Percentiles rank a stretch among this genome's conserved stretches.
Conservation (phyloP, 2,888 invertebrate genomes). For the Campaea margaritaria region DNA sequence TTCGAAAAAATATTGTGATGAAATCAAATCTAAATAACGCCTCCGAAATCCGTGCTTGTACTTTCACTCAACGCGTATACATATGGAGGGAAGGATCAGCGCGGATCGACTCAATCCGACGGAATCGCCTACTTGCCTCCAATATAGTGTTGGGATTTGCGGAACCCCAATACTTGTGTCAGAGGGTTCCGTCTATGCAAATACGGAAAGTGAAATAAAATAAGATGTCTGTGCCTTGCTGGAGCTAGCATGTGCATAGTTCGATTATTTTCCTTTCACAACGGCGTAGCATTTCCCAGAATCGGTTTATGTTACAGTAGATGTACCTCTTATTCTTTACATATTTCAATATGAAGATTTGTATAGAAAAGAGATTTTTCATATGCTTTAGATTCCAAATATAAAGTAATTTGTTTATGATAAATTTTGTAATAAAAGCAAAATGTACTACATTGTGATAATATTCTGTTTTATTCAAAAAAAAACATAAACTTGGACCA, state of each 20-base stretch:
- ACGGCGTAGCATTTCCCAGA: slow-evolving; percentile 7
- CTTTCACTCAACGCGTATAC: neutral
- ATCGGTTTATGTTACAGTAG: slow-evolving; percentile 4
- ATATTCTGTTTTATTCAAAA: too few relatives aligned
- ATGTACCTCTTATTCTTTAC: too few relatives aligned
- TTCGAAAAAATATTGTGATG: too few relatives aligned
- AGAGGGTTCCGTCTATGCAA: slow-evolving; percentile 39
- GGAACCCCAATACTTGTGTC: slow-evolving; percentile 34
- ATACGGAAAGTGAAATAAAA: slow-evolving; percentile 36
- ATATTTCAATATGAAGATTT: neutral
- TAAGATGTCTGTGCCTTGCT: slow-evolving; percentile 18
- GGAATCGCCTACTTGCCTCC: slow-evolving; percentile 38
- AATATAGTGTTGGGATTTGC: slow-evolving; percentile 39
- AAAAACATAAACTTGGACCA: too few relatives aligned
- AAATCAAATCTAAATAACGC: neutral
- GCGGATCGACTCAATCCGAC: slow-evolving; percentile 42
- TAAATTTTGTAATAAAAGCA: too few relatives aligned
- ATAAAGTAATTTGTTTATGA: too few relatives aligned
- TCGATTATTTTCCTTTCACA: slow-evolving; percentile 11
- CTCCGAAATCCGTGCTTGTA: neutral
- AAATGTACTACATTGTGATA: too few relatives aligned
- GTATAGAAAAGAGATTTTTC: too few relatives aligned
- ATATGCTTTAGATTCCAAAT: too few relatives aligned
- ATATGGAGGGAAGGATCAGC: slow-evolving; percentile 30
- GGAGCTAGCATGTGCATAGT: neutral